phyloP scores from a whole-genome alignment of 2,797 vertebrate species.

The Oreochromis grahami region DNA sequence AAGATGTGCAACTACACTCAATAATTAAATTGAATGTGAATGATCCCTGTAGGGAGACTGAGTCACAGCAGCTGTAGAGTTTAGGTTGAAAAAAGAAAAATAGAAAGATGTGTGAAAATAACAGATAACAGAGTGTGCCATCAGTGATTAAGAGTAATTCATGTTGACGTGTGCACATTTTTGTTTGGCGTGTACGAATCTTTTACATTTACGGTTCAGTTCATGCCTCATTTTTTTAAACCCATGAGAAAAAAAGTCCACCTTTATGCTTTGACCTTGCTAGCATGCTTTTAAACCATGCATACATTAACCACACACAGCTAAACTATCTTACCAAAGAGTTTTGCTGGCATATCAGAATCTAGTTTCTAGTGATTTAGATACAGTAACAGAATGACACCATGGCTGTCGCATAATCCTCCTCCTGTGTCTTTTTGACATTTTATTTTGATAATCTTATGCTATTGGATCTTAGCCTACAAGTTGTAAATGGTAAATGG shows the following conservation, averaged over 20 bases:
- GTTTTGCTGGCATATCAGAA: background rate
- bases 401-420: background rate
- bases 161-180: background rate
- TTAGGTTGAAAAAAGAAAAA: background rate
- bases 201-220: background rate
- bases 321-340: background rate
- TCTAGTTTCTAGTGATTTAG: background rate
- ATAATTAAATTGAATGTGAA: background rate
- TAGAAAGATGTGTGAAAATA: background rate
- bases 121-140: background rate
- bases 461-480: background rate
- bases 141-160: background rate
- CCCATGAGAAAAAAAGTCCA: background rate
- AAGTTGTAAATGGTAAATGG: no score
- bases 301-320: background rate
- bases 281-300: background rate
- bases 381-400: background rate
- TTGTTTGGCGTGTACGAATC: background rate
- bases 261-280: background rate
- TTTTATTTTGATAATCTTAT: background rate
- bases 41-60: background rate
- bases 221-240: background rate
- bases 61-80: background rate
- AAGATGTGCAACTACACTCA: background rate
- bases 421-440: accelerated